A percentile compares a stretch with the other conserved stretches of the same genome.
Evolutionary conservation across 1,140 invertebrate genomes (phyloP).

Genomic region (Lucilia sericata): DNA sequence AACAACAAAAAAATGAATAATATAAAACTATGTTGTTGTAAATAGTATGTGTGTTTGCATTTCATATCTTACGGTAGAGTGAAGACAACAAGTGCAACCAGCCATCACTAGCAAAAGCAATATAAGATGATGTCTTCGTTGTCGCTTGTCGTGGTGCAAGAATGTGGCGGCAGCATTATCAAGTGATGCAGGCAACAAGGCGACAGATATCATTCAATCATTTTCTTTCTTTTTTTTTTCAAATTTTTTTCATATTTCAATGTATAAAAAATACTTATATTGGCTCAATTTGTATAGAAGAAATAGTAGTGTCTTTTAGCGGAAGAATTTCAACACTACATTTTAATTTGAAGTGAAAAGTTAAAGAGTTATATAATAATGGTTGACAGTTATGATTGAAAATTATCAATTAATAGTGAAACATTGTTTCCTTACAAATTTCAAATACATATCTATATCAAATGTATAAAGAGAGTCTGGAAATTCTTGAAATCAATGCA

Average conservation of each 20-base stretch:
- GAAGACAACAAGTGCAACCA: constrained; percentile 40
- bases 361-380: too few relatives aligned
- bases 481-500: too few relatives aligned
- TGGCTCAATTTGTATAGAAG: neutral
- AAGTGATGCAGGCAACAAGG: constrained; percentile 36
- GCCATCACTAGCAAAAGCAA: constrained; percentile 35
- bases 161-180: constrained; percentile 23
- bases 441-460: neutral
- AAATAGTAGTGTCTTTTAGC: neutral
- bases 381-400: too few relatives aligned
- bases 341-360: too few relatives aligned
- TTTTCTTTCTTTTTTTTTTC: neutral
- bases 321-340: too few relatives aligned
- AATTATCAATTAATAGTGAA: too few relatives aligned
- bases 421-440: too few relatives aligned
- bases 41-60: neutral
- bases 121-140: constrained; percentile 41
- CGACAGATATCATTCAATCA: constrained; percentile 42
- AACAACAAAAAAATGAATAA: constrained; percentile 13
- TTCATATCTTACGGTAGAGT: constrained; percentile 40
- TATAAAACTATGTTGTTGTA: neutral
- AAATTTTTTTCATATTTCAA: neutral
- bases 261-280: neutral
- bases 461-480: too few relatives aligned
- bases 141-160: constrained; percentile 27